Conservation (phyloP, 2,888 invertebrate genomes). For the Phorcus lineatus region DNA sequence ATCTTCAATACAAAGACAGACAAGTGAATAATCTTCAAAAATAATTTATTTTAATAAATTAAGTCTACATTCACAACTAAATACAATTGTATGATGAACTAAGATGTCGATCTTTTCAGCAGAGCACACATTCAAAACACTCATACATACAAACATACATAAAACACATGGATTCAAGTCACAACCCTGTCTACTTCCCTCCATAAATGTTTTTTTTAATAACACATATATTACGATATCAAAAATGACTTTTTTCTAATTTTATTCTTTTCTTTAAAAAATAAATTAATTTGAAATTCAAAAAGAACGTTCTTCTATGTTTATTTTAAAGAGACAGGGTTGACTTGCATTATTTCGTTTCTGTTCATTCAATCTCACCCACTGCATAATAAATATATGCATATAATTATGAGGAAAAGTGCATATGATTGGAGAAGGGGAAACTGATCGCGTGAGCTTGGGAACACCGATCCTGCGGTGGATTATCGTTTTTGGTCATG, state of each 20-base stretch:
- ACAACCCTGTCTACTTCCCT: neutral
- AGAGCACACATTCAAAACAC: neutral
- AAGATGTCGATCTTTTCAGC: neutral
- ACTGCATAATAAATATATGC: slow-evolving; percentile 11
- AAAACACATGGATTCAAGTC: neutral
- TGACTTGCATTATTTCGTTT: no score
- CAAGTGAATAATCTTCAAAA: neutral
- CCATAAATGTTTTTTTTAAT: neutral
- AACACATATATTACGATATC: no score
- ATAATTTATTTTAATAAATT: slow-evolving; percentile 15
- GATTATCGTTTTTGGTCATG: no score
- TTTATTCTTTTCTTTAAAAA: no score
- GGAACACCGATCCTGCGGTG: neutral
- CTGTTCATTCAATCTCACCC: neutral
- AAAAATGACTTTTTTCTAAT: no score
- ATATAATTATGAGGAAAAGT: neutral
- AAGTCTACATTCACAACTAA: slow-evolving; percentile 15
- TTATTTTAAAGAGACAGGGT: no score
- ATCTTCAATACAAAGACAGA: no score
- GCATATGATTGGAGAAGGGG: neutral
- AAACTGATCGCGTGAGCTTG: neutral
- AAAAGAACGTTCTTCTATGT: no score
- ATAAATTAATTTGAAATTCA: no score
- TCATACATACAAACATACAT: neutral
- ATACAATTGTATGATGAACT: slow-evolving; percentile 4